Conservation (phyloP, 2,113 vertebrate genomes). For the Lonchura striata region DNA sequence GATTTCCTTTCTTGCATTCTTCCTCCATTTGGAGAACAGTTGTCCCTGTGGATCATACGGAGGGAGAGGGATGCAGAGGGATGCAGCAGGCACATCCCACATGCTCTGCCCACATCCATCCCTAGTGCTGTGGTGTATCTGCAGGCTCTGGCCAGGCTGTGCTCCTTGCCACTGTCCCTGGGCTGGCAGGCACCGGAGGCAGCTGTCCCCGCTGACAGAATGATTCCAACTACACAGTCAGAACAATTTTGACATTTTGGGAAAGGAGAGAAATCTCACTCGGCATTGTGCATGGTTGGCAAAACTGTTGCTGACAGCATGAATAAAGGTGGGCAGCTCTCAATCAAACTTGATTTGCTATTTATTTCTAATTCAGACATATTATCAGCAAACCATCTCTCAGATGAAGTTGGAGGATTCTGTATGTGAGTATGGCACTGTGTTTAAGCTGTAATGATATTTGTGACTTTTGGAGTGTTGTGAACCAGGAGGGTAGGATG, state of each 20-base stretch:
- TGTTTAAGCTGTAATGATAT: background rate
- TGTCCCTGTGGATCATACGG: accelerated
- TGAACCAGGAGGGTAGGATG: background rate
- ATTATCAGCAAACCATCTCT: background rate
- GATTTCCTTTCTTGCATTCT: background rate
- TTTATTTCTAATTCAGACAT: constrained; percentile 3
- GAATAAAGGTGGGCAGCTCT: constrained; percentile 49
- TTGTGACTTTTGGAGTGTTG: background rate
- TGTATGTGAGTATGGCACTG: background rate
- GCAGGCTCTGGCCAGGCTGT: background rate
- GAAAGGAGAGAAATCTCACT: constrained; percentile 42
- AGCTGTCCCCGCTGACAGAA: background rate
- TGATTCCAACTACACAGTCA: constrained; percentile 43
- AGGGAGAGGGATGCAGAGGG: background rate
- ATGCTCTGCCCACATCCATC: background rate
- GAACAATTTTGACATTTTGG: constrained; percentile 62
- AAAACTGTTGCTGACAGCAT: constrained; percentile 66
- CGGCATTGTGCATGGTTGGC: constrained; percentile 61
- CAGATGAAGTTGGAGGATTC: background rate
- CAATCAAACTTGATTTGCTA: background rate
- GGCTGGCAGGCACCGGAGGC: background rate
- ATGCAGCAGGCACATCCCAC: background rate
- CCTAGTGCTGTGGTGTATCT: background rate
- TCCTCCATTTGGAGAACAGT: background rate
- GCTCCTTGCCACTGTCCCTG: background rate